Evolutionary conservation across 23 tunicate species (phyloP), one percentile per base, ranked within the genome.

Genomic region (Corella eumyota): DNA sequence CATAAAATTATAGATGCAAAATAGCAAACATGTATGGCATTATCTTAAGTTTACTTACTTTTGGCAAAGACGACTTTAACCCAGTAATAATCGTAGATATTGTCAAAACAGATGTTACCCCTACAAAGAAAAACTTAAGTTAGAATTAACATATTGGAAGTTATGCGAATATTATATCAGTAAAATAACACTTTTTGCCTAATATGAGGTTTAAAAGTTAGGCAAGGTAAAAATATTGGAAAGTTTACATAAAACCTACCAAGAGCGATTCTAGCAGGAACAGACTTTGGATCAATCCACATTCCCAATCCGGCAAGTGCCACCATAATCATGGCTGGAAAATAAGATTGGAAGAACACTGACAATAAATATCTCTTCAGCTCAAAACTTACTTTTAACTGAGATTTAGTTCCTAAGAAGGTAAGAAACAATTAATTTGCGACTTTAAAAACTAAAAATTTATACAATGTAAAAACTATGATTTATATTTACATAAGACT

Each of bases 291-390:
- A 69, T 90, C 97, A 25, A 90, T 70, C 90, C 90, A 90, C 91
- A 80, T 80, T 13, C 91, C 79, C 54, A 90, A 33, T 30, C 97
- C 97, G 0, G 91, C 91, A 45, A 90, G 69, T 24, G 81, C 61
- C 37, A 90, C 97, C 97, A 90, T 90, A 44, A 77, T 81, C 50
- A 90, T 76, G 3, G 91, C 97, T 19, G 97, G 97, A 48, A 90
- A 90, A 52, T 80, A 90, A 20, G 91, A 80, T 60, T 90, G 97
- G 74, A 90, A 90, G 54, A 90, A 90, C 15, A 90, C 97, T 2
- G 97, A 85, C 7, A 90, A 45, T 4, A 81, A 65, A 61, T 90
- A 90, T 48, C 97, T 50, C 54, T 90, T 66, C 56, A 90, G 50
- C 69, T 90, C 97, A 61, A 90, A 90, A 48, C 84, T 74, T 2